These are phyloP conservation scores for Palloptera scutellata DNA, from an alignment of 2,888 invertebrate genomes.

Conservation along the genomic window DNA sequence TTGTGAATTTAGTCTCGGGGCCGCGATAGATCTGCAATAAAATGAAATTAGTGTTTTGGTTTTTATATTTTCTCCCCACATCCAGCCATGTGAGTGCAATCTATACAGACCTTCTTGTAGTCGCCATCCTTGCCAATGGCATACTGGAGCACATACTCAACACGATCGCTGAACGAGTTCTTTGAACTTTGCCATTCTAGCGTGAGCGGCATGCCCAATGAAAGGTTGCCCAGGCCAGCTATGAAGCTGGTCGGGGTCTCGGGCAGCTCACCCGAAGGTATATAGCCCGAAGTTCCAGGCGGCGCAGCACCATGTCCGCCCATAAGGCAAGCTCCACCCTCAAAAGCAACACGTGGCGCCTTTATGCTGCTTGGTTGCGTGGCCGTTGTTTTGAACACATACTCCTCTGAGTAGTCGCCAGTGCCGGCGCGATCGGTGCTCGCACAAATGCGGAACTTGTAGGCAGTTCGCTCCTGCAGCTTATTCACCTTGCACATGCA, in stretches of 20 bases:
- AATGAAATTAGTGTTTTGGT: not conserved
- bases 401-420: conserved; percentile 78
- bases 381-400: conserved; percentile 75
- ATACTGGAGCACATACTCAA: conserved; percentile 79
- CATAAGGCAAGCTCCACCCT: conserved; percentile 51
- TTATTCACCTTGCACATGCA: conserved; percentile 84
- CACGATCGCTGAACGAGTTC: conserved; percentile 71
- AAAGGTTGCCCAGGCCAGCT: conserved; percentile 63
- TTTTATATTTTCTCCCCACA: not conserved
- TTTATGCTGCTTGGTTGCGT: conserved; percentile 85
- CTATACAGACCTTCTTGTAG: conserved; percentile 70
- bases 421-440: conserved; percentile 83
- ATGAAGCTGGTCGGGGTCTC: conserved; percentile 44
- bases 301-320: conserved; percentile 48
- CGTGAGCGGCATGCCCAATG: conserved; percentile 65
- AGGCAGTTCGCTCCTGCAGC: conserved; percentile 80
- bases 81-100: not conserved
- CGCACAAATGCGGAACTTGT: conserved; percentile 86
- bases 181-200: conserved; percentile 74
- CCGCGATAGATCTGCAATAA: conserved; percentile 73
- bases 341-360: conserved; percentile 71
- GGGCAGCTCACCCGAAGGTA: conserved; percentile 43
- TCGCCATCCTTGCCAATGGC: conserved; percentile 69
- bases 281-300: conserved; percentile 64
- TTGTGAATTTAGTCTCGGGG: conserved; percentile 69